phyloP scores from a whole-genome alignment of 2,797 vertebrate species.

The Phalanger gymnotis region DNA sequence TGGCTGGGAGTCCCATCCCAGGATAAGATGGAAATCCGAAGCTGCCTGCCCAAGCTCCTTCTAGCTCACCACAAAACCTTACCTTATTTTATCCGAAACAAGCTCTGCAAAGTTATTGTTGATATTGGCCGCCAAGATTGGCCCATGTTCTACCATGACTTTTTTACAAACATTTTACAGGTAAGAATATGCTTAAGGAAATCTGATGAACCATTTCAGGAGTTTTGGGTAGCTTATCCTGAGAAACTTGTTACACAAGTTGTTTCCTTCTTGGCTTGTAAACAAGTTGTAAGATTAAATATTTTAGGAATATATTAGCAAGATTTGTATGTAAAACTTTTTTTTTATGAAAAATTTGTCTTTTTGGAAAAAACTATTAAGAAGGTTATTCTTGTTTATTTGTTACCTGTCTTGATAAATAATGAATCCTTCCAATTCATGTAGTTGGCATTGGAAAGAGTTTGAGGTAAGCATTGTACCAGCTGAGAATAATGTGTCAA shows the following conservation, averaged over 20 bases:
- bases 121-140: slow-evolving; percentile 99
- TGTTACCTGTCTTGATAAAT: neutral
- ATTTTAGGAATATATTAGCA: neutral
- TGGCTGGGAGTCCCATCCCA: slow-evolving; percentile 97
- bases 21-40: slow-evolving; percentile 98
- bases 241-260: slow-evolving; percentile 42
- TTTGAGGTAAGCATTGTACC: neutral
- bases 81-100: slow-evolving; percentile 98
- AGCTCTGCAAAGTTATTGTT: slow-evolving; percentile 99
- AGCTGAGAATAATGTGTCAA: neutral
- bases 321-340: slow-evolving; percentile 18
- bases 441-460: neutral
- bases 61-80: slow-evolving; percentile 95
- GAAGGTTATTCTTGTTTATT: neutral
- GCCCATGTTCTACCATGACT: slow-evolving; percentile 99
- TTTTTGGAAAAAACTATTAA: neutral
- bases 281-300: slow-evolving; percentile 31
- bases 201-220: neutral
- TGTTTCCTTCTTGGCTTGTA: slow-evolving; percentile 47
- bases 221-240: neutral
- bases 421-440: neutral
- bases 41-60: slow-evolving; percentile 96
- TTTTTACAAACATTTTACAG: slow-evolving; percentile 98
- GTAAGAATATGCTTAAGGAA: slow-evolving; percentile 81
- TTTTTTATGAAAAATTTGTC: neutral